Evolutionary conservation across 2,113 vertebrate genomes (phyloP).

Genomic region (Saimiri boliviensis): DNA sequence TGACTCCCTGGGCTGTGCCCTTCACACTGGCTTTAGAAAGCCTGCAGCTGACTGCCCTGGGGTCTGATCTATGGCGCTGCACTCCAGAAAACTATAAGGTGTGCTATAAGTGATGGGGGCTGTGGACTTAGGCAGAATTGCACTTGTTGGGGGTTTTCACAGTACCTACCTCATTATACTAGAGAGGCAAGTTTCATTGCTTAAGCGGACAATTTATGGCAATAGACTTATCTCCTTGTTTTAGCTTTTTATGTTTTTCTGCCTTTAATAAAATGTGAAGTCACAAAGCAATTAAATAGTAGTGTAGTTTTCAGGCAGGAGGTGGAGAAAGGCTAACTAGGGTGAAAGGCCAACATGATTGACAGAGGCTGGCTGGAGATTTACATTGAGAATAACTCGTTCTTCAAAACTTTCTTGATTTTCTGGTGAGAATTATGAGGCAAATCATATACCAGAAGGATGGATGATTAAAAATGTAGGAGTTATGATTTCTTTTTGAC

Average conservation of each 20-base stretch:
- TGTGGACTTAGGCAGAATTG: slow-evolving; percentile 33
- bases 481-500: slow-evolving; percentile 82
- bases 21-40: slow-evolving; percentile 47
- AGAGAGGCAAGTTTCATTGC: slow-evolving; percentile 70
- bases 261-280: slow-evolving; percentile 75
- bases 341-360: slow-evolving; percentile 71
- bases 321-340: slow-evolving; percentile 57
- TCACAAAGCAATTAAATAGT: slow-evolving; percentile 80
- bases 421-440: slow-evolving; percentile 77
- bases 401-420: slow-evolving; percentile 83
- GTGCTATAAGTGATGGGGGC: slow-evolving; percentile 59
- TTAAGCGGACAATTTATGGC: slow-evolving; percentile 73
- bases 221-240: slow-evolving; percentile 61
- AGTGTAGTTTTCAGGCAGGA: slow-evolving; percentile 74
- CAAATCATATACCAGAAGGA: slow-evolving; percentile 81
- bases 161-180: slow-evolving; percentile 52
- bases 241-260: slow-evolving; percentile 75
- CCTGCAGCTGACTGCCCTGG: neutral
- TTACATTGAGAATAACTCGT: slow-evolving; percentile 83
- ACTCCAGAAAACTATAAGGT: neutral
- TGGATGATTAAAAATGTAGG: slow-evolving; percentile 82
- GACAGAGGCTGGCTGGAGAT: slow-evolving; percentile 82
- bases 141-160: slow-evolving; percentile 35
- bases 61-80: slow-evolving; percentile 57
- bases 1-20: slow-evolving; percentile 47